Base-by-base conservation (phyloP, 2,113 vertebrate species). In the Scalopus aquaticus region DNA sequence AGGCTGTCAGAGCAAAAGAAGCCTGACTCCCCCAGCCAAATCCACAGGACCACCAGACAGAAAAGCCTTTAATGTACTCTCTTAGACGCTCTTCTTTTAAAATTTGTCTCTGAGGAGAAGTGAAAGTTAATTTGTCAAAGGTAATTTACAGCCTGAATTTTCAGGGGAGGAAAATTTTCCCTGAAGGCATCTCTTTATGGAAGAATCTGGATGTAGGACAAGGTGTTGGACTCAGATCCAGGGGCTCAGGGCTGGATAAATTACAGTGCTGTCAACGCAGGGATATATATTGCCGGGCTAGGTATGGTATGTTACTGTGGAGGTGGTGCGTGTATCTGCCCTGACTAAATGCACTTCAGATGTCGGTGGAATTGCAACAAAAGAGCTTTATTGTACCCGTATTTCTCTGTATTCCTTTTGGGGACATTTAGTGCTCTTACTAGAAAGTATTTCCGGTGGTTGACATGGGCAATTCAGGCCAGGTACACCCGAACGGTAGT, bases 41-140 rank as follows among this genome's bases (percentile, higher is more conserved):
- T 39, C 16, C 64, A 5, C 56, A 22, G 85, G 74, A 65, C 95
- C 90, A 67, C 70, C 39, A 1, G 12, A 80, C 9, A 56, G 89
- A 72, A 85, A 82, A 49, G 44, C 62, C n/a, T 93, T 76, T 84
- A 76, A 49, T 95, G 9, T 85, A 46, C 80, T 62, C 77, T 87
- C 77, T 90, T 62, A 92, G 96, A 69, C 65, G 56, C 11, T 28
- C 83, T 95, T 72, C 84, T 93, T 89, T 82, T 81, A 90, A 49
- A 67, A 90, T 88, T 80, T 97, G 77, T 54, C 64, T 90, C 58
- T 28, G 35, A 90, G 95, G 80, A 96, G 95, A 95, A 97, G 93
- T 88, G 95, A 91, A 98, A 97, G 90, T 96, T 88, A 94, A 73
- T 97, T 97, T 97, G 86, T 97, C 95, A 78, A 35, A 86, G 60